Percentiles rank a stretch among this genome's conserved stretches.
Conservation (phyloP, 1,140 invertebrate genomes). For the Penaeus vannamei region DNA sequence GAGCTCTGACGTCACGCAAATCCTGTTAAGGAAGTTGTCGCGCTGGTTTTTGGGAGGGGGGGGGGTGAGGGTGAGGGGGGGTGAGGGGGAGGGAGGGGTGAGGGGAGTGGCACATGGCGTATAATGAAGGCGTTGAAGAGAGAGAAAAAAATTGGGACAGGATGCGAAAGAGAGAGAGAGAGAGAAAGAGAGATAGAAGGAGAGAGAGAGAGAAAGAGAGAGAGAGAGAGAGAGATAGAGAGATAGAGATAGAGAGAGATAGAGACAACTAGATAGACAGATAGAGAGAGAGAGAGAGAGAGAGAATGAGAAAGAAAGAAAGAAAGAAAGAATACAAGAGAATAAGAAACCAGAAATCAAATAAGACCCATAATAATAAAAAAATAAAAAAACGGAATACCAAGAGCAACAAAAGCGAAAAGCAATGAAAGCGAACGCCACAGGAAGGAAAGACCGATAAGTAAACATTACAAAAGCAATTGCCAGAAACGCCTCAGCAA, state of each 20-base stretch:
- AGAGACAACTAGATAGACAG: not conserved
- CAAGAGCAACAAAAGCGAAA: no score
- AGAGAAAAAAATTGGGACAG: not conserved
- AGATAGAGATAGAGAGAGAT: slow-evolving; percentile 3
- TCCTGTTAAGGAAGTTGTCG: no score
- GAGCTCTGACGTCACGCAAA: no score
- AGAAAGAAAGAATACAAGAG: no score
- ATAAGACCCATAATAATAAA: no score
- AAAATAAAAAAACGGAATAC: no score
- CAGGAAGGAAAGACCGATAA: no score
- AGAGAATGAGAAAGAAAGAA: not conserved
- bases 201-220: no score
- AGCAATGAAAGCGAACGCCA: no score
- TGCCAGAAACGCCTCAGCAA: no score
- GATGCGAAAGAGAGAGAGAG: not conserved
- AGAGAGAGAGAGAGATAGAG: not conserved
- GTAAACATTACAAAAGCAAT: no score
- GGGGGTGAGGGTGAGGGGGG: not conserved
- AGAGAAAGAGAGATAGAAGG: not conserved
- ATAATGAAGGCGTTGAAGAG: not conserved
- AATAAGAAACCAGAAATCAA: no score
- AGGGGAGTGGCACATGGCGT: not conserved
- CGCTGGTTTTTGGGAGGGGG: not conserved
- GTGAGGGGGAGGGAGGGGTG: not conserved
- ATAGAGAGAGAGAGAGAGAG: slow-evolving; percentile 25